Evolutionary conservation across 2,888 invertebrate genomes (phyloP).

Genomic region (Drosophila emarginata): DNA sequence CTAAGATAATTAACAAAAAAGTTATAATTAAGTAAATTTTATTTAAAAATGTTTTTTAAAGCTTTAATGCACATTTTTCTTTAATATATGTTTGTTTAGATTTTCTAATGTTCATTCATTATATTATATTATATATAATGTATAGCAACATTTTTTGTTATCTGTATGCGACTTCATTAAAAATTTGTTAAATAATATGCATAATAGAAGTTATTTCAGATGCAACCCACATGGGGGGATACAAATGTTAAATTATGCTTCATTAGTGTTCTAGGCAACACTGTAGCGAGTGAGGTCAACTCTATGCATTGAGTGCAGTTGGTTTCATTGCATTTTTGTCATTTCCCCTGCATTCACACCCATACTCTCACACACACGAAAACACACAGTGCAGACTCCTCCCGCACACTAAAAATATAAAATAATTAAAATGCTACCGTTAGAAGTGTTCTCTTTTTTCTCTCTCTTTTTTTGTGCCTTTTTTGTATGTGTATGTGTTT

Average conservation of each 20-base stretch:
- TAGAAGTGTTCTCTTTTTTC: conserved; percentile 48
- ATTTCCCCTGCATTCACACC: conserved; percentile 47
- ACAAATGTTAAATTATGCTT: conserved; percentile 73
- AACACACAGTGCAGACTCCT: conserved; percentile 19
- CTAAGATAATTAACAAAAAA: too few relatives aligned
- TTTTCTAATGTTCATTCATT: not conserved
- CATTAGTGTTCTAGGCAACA: conserved; percentile 60
- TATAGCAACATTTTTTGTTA: conserved; percentile 1
- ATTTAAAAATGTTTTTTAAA: too few relatives aligned
- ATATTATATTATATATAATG: too few relatives aligned
- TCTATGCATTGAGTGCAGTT: conserved; percentile 40
- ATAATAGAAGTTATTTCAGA: conserved; percentile 61
- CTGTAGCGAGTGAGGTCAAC: conserved; percentile 45
- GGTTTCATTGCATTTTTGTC: conserved; percentile 45
- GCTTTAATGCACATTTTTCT: too few relatives aligned
- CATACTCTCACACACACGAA: not conserved
- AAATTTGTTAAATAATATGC: conserved; percentile 46
- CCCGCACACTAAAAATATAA: conserved; percentile 58
- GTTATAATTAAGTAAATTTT: too few relatives aligned
- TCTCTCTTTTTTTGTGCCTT: conserved; percentile 34
- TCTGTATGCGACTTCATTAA: conserved; percentile 60
- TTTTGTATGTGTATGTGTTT: not conserved
- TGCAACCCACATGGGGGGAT: conserved; percentile 34
- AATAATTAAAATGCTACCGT: conserved; percentile 74
- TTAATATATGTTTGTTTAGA: too few relatives aligned